Base-by-base conservation (phyloP, 2,888 invertebrate genomes). In the Chymomyza procnemis region DNA sequence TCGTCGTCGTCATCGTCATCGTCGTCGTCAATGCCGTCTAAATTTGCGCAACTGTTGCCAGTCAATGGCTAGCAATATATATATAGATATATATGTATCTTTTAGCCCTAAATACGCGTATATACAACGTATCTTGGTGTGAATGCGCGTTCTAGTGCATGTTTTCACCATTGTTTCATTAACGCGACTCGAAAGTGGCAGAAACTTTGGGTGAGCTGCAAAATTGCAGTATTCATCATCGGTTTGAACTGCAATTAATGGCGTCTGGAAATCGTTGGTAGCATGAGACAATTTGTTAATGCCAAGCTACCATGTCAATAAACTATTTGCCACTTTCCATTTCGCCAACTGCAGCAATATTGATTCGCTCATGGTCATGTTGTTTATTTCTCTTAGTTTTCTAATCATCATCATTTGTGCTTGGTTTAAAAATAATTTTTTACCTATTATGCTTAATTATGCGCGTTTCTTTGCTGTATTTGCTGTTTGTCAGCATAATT, bases 11-110 rank as follows among this genome's bases (percentile, higher is more conserved):
- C 60, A 60, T 19, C 12, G 58, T 16, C 34, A 30, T 3, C n/a
- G 21, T 12, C 8, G n/a, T 19, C 46, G 74, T 80, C 82, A 85
- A 82, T 82, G 26, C 50, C 46, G 74, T 80, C 75, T 64, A 85
- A 82, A 82, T 82, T 82, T 85, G 82, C 80, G 68, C 82, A 81
- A 78, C 78, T 79, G 85, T 66, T 78, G 18, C 56, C 56, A 26
- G 34, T 30, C 56, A 54, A 21, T 22, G 8, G 4, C 8, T 54
- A 1, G 12, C 12, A 12, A 41, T 12, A 41, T 41, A 12, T 1
- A 12, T 41, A 41, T 41, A 41, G 4, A 34, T 34, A 34, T 12
- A 16, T 19, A 14, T 52, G 21, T 21, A 1, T 9, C n/a, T n/a
- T n/a, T 1, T 52, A 12, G 5, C 21, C 16, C 52, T n/a, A 18